A percentile compares a stretch with the other conserved stretches of the same genome.
phyloP scores from a whole-genome alignment of 2,888 invertebrate genomes.

The Drosophila meridionalis region DNA sequence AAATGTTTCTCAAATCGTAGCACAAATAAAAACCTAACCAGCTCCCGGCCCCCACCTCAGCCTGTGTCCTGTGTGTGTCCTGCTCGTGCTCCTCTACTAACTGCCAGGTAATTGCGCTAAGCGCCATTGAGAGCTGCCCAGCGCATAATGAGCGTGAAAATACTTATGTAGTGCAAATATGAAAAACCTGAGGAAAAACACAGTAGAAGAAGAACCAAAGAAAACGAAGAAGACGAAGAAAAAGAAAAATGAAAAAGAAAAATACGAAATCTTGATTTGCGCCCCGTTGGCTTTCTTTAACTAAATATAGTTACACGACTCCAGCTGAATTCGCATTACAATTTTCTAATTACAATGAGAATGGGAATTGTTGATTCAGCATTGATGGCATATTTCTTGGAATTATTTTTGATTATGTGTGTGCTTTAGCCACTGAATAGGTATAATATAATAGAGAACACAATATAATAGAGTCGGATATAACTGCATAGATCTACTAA shows the following conservation, averaged over 20 bases:
- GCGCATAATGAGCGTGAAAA: slow-evolving; percentile 79
- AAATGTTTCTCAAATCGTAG: slow-evolving; percentile 66
- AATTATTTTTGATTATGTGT: not conserved
- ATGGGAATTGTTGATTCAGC: not conserved
- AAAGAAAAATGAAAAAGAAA: slow-evolving; percentile 7
- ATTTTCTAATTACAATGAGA: slow-evolving; percentile 22
- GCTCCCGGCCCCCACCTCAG: not conserved
- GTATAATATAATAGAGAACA: not conserved
- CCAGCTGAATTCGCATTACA: slow-evolving; percentile 14
- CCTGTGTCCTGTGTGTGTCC: not conserved
- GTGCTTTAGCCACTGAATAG: not conserved
- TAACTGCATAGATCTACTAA: not conserved
- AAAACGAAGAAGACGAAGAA: not conserved
- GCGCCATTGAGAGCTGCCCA: slow-evolving; percentile 61
- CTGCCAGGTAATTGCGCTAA: slow-evolving; percentile 73
- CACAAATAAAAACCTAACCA: slow-evolving; percentile 45
- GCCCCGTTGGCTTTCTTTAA: slow-evolving; percentile 36
- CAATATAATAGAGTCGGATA: too few relatives aligned
- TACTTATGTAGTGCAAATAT: slow-evolving; percentile 68
- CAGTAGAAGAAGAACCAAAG: not conserved
- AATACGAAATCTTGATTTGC: slow-evolving; percentile 48
- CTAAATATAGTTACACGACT: slow-evolving; percentile 6
- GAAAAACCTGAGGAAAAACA: slow-evolving; percentile 43
- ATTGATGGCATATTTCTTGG: not conserved
- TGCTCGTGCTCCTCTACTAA: slow-evolving; percentile 5